Base-by-base conservation (phyloP, 2,888 invertebrate species). In the Polydrusus cervinus region DNA sequence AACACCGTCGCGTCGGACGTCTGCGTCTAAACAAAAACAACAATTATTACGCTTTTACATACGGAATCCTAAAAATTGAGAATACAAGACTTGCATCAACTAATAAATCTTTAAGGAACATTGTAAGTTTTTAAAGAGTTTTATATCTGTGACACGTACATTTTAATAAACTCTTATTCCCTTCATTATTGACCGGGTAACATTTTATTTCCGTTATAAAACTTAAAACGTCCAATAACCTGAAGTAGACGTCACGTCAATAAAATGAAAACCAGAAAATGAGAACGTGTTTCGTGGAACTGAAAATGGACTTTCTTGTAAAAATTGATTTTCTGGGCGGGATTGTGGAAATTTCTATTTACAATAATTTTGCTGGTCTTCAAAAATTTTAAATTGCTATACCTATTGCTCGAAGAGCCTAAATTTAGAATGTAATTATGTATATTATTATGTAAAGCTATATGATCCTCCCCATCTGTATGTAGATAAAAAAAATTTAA, bases 271-370 rank as follows among this genome's bases (percentile, higher is more conserved):
- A 45, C 61, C 66, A 70, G 57, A 76, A 76, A 75, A 73, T 75
- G 68, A 76, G 75, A 78, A 74, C 71, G 74, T 73, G 71, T 76
- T 75, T 76, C 70, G 62, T 55, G 71, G 72, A 76, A 67, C 75
- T 61, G 64, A 65, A 69, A 69, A 62, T 40, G 72, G 66, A 75
- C 64, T 74, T 77, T 74, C 74, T 74, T 73, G 67, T 61, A 66
- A 71, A 76, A 79, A 78, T 79, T 75, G 73, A 79, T 71, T 78
- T 80, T 75, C 75, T 78, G 78, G 16, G 57, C 16, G 3, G 57
- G 38, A 60, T 60, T 38, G 11, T 7, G n/a, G 10, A 53, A 53
- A 16, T 51, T 49, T 16, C 5, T 47, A 16, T 16, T 47, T 16
- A 5, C n/a, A 45, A 45, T 13, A 49, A 49, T 8, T 18, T 16